These are phyloP conservation scores for Cosmorhoe ocellata DNA, from an alignment of 2,888 invertebrate genomes.

Conservation along the genomic window DNA sequence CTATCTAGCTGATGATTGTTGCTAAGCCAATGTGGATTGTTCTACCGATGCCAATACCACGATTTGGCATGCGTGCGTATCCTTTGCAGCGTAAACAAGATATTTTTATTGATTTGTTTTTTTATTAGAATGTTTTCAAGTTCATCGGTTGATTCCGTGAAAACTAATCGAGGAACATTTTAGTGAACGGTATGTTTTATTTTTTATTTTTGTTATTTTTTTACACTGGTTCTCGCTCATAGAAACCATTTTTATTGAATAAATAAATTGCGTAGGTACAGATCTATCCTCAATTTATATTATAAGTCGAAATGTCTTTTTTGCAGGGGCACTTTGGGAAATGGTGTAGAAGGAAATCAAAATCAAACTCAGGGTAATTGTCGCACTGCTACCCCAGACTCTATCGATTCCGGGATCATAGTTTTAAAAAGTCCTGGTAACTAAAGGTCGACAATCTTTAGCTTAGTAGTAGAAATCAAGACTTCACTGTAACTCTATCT, in stretches of 20 bases:
- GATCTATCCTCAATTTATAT: too few relatives aligned
- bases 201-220: constrained; percentile 15
- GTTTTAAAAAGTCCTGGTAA: constrained; percentile 24
- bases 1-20: constrained; percentile 30
- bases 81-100: constrained; percentile 50
- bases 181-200: constrained; percentile 29
- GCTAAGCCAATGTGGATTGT: constrained; percentile 33
- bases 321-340: constrained; percentile 6
- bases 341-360: background rate
- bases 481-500: too few relatives aligned
- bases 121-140: constrained; percentile 22
- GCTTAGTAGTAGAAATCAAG: background rate
- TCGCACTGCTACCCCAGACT: constrained; percentile 5
- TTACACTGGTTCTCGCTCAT: background rate
- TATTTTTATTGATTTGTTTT: constrained; percentile 46
- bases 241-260: background rate
- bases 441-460: constrained; percentile 10
- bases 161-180: constrained; percentile 12
- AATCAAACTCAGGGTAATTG: constrained; percentile 12
- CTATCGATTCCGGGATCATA: constrained; percentile 13
- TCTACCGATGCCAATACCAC: constrained; percentile 49
- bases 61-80: constrained; percentile 50
- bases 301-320: background rate
- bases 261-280: background rate
- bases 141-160: constrained; percentile 23